Evolutionary conservation across 2,113 vertebrate genomes (phyloP), one percentile per base, ranked within the genome.

Genomic region (Sinocyclocheilus grahami): DNA sequence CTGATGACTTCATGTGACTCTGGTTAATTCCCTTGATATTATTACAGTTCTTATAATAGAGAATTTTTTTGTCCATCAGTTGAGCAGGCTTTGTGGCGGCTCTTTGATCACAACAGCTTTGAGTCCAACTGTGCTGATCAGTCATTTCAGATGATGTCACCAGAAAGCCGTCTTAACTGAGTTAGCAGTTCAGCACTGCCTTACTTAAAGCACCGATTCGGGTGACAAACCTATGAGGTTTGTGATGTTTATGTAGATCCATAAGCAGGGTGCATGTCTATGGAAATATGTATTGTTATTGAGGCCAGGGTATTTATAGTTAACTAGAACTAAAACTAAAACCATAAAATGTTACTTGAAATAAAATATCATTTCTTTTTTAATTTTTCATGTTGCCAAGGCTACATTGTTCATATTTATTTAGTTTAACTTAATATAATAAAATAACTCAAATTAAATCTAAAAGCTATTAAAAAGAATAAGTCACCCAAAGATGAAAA

Each of bases 31-130:
- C 27, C 58, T 51, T 82, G 22, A 62, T 75, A 51, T 37, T 16
- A 82, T 62, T 75, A 62, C 33, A 22, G 11, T 55, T 78, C 75
- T n/a, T 85, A 51, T 78, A 63, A 58, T 24, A 77, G 58, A 67
- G 72, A 55, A 27, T 37, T 75, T 85, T 30, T 24, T 65, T 27
- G 33, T 62, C 20, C 27, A 79, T 48, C 55, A 20, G 14, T 62
- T 67, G 46, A 76, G 13, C 14, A 30, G 27, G 67, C 42, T 87
- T 75, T 51, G 20, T 48, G 78, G 18, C 7, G 10, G 12, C 46
- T 42, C 86, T 82, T 88, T 85, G 79, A 88, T 87, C 83, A 58
- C 39, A 3, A n/a, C 22, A 18, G 71, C 22, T 76, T 79, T 85
- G 55, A 62, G 30, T 77, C 58, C 75, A 71, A 84, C 76, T 24